Conservation (phyloP, 2,888 invertebrate genomes). For the Rutpela maculata region DNA sequence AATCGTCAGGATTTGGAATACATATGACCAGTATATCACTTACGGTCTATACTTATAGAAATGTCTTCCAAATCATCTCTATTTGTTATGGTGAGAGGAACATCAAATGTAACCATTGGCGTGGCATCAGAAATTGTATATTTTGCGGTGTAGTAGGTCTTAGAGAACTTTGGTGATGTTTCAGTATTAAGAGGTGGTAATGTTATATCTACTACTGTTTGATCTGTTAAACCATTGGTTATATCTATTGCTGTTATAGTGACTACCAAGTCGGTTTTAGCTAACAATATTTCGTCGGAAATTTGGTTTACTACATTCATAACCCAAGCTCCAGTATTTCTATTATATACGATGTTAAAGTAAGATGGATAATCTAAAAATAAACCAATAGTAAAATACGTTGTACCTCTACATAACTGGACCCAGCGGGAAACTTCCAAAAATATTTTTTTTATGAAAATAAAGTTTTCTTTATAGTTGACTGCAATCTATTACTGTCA, state of each 20-base stretch:
- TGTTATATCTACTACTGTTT: slow-evolving; percentile 14
- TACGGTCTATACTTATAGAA: slow-evolving; percentile 35
- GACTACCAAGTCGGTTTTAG: slow-evolving; percentile 38
- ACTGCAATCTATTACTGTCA: too few species aligned
- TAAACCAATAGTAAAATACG: too few species aligned
- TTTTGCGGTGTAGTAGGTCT: slow-evolving; percentile 41
- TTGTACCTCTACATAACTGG: too few species aligned
- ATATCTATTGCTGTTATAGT: slow-evolving; percentile 44
- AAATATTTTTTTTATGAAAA: neutral
- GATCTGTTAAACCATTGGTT: slow-evolving; percentile 32
- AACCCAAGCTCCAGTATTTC: neutral
- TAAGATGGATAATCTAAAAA: slow-evolving; percentile 26
- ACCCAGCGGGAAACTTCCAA: neutral
- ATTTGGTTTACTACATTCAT: slow-evolving; percentile 2
- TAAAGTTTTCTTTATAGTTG: too few species aligned
- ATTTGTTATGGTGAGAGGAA: slow-evolving; percentile 27
- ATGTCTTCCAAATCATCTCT: slow-evolving; percentile 15
- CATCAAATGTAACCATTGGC: slow-evolving; percentile 27
- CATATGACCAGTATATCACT: slow-evolving; percentile 12
- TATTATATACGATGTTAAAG: slow-evolving; percentile 11
- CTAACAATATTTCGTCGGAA: neutral
- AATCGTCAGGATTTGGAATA: neutral
- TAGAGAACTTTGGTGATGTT: slow-evolving; percentile 38
- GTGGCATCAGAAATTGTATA: slow-evolving; percentile 30
- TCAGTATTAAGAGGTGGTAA: slow-evolving; percentile 4